Conservation (phyloP, 2,113 vertebrate species). For the Nyctibius bracteatus region DNA sequence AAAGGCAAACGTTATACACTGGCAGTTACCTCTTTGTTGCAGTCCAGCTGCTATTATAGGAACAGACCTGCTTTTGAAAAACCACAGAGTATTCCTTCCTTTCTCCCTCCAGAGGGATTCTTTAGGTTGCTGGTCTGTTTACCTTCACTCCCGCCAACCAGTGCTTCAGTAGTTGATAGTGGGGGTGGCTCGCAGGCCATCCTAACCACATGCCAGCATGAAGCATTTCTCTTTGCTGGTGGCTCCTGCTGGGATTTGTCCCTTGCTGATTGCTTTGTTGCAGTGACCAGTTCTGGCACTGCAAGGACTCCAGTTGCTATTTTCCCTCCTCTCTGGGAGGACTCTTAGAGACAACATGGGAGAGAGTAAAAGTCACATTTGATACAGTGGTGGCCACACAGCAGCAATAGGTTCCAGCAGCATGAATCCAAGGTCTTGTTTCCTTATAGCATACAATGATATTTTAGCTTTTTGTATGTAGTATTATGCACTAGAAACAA, state of each 20-base stretch:
- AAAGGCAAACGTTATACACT: not conserved
- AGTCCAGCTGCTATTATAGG: not conserved
- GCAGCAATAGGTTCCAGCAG: not conserved
- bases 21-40: not conserved
- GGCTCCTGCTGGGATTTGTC: not conserved
- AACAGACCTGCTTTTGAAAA: not conserved
- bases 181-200: not conserved
- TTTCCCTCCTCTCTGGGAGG: not conserved
- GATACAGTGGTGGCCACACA: not conserved
- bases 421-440: not conserved
- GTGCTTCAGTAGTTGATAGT: not conserved
- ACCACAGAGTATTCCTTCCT: not conserved
- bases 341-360: not conserved
- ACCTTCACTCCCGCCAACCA: not conserved
- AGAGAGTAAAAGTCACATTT: not conserved
- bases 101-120: not conserved
- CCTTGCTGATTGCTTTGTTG: not conserved
- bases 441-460: not conserved
- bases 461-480: not conserved
- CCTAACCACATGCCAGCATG: not conserved
- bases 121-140: not conserved
- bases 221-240: not conserved
- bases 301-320: not conserved
- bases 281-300: not conserved
- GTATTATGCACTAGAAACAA: not conserved